phyloP scores from a whole-genome alignment of 2,888 invertebrate species.

The Onthophagus sagittarius region DNA sequence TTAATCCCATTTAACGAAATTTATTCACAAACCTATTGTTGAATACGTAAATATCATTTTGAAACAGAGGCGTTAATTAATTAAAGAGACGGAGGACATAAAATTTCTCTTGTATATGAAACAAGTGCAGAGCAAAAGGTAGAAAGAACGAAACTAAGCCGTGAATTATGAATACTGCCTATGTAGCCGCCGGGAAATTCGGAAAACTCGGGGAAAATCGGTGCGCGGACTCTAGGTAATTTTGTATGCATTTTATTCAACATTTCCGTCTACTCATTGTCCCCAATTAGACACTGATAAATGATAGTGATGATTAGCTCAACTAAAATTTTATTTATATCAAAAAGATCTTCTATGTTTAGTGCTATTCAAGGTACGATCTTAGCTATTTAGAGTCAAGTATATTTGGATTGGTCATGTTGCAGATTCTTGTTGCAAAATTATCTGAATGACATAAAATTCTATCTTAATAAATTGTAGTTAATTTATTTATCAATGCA shows the following conservation, averaged over 20 bases:
- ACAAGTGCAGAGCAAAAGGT: neutral
- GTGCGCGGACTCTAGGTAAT: conserved; percentile 8
- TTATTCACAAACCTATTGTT: neutral
- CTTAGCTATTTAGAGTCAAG: no score
- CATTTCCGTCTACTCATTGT: conserved; percentile 20
- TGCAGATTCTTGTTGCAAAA: no score
- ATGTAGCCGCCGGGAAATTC: neutral
- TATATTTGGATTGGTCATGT: no score
- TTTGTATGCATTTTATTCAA: conserved; percentile 21
- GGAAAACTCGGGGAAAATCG: neutral
- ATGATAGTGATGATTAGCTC: no score
- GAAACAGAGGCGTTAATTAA: neutral
- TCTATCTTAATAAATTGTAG: no score
- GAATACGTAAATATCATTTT: neutral
- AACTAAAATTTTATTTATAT: no score
- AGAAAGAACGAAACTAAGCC: neutral
- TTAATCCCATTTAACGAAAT: no score
- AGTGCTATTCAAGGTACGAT: no score
- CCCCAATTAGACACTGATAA: neutral
- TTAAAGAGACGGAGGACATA: neutral
- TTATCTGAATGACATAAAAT: no score
- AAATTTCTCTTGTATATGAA: neutral
- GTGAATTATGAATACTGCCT: neutral
- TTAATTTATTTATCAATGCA: no score
- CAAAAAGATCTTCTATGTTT: no score